Evolutionary conservation across 1,140 invertebrate species (phyloP), one percentile per base, ranked within the genome.

Genomic region (Drosophila auraria): DNA sequence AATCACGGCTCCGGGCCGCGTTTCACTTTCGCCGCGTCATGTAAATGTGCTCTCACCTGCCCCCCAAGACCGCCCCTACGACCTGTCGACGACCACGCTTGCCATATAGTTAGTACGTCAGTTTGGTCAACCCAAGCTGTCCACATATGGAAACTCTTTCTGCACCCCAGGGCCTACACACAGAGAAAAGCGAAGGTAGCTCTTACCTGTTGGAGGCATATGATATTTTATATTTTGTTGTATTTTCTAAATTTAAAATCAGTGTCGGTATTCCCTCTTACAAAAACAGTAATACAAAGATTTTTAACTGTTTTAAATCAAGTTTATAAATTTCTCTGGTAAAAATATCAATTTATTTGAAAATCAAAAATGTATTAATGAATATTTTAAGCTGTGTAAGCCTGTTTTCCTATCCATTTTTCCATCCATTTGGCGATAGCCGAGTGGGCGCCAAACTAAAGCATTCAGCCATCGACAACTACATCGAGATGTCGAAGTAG

Each of bases 11-110:
- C 66, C 66, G 38, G 70, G 80, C 70, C 78, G 69, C 83, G 70
- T 87, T 89, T 87, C 77, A 87, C 83, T 87, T 87, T 87, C 83
- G 83, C 83, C 69, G 84, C 81, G 83, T 87, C 84, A 89, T 89
- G 83, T 87, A 87, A 87, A 87, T 87, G 68, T 70, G 83, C 83
- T 84, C 77, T 89, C 76, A 83, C 81, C 82, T 53, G 57, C 51
- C 56, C 45, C 56, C 54, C 17, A 23, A 66, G 0, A 3, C n/a
- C n/a, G 40, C 42, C 58, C 40, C 57, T 42, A 25, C 57, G 57
- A 38, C 38, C 65, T 57, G 42, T 20, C 65, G 40, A 72, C 70
- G 68, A 73, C 69, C 70, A 73, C 68, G 70, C 57, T 70, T 3
- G 38, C 66, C 50, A 51, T 56, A 60, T 78, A 77, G 57, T 79